These are phyloP conservation scores for Aphelinus certus DNA, from an alignment of 1,140 invertebrate species.

Conservation along the genomic window DNA sequence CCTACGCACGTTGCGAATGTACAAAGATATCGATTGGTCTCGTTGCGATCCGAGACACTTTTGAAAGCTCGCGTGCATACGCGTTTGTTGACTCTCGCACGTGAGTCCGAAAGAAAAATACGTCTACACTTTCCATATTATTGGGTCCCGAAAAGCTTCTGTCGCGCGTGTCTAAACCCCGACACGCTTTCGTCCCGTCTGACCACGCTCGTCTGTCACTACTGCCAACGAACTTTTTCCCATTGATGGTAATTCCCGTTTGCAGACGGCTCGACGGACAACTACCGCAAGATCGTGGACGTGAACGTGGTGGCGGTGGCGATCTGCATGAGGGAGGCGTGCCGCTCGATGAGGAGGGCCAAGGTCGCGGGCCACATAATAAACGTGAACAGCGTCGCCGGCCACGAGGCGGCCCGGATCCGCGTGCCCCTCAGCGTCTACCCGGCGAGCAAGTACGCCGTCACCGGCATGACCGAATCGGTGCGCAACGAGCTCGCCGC, in stretches of 20 bases:
- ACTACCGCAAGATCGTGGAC: conserved; percentile 63
- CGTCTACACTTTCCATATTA: too few species aligned
- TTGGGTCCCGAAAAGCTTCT: too few species aligned
- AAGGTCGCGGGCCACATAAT: conserved; percentile 76
- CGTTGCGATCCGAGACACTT: too few species aligned
- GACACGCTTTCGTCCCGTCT: too few species aligned
- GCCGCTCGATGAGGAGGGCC: conserved; percentile 71
- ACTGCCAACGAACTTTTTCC: too few species aligned
- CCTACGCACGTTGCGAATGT: too few species aligned
- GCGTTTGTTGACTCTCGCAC: too few species aligned
- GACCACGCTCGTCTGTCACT: too few species aligned
- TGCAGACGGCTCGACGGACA: conserved; percentile 44
- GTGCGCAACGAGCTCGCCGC: conserved; percentile 72
- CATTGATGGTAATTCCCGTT: not conserved
- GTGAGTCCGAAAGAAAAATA: too few species aligned
- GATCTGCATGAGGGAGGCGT: conserved; percentile 67
- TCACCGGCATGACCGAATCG: conserved; percentile 73
- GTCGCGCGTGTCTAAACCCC: too few species aligned
- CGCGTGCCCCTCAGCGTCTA: conserved; percentile 66
- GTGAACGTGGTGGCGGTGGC: conserved; percentile 70
- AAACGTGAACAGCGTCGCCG: conserved; percentile 70
- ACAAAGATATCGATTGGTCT: too few species aligned
- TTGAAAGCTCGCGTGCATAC: too few species aligned
- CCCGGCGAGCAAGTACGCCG: conserved; percentile 74
- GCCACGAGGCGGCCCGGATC: conserved; percentile 55